phyloP scores from a whole-genome alignment of 2,888 invertebrate genomes.

The Ichneumoninae sp. region DNA sequence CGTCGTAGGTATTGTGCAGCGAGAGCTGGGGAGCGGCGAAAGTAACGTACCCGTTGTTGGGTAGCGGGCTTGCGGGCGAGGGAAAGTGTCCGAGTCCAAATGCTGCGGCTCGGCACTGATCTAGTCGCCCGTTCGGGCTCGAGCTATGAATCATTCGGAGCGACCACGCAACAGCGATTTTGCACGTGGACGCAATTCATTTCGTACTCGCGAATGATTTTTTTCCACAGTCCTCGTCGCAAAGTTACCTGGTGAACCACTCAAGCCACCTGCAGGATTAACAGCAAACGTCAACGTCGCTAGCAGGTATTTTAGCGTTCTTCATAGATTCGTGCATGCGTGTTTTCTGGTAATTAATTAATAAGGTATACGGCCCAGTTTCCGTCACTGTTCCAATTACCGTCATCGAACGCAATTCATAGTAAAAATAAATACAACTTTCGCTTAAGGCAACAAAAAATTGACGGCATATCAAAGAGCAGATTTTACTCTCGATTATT shows the following conservation, averaged over 20 bases:
- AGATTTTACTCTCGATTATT: too few relatives aligned
- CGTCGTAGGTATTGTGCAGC: slow-evolving; percentile 37
- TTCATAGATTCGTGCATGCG: not conserved
- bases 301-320: not conserved
- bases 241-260: slow-evolving; percentile 14
- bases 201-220: slow-evolving; percentile 36
- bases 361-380: too few relatives aligned
- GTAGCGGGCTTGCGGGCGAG: slow-evolving; percentile 26
- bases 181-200: slow-evolving; percentile 59
- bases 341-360: not conserved
- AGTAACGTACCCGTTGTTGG: slow-evolving; percentile 43
- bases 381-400: too few relatives aligned
- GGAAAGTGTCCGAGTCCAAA: slow-evolving; percentile 60
- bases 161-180: slow-evolving; percentile 61
- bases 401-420: too few relatives aligned
- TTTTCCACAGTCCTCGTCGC: slow-evolving; percentile 29
- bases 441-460: too few relatives aligned
- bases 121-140: slow-evolving; percentile 54
- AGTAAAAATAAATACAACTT: too few relatives aligned
- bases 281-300: not conserved
- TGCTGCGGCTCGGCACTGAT: slow-evolving; percentile 48
- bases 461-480: too few relatives aligned
- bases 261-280: slow-evolving; percentile 53
- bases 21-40: slow-evolving; percentile 50
- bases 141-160: slow-evolving; percentile 59